A percentile compares a stretch with the other conserved stretches of the same genome.
phyloP scores from a whole-genome alignment of 1,140 invertebrate genomes.

The Anastatus disparis region DNA sequence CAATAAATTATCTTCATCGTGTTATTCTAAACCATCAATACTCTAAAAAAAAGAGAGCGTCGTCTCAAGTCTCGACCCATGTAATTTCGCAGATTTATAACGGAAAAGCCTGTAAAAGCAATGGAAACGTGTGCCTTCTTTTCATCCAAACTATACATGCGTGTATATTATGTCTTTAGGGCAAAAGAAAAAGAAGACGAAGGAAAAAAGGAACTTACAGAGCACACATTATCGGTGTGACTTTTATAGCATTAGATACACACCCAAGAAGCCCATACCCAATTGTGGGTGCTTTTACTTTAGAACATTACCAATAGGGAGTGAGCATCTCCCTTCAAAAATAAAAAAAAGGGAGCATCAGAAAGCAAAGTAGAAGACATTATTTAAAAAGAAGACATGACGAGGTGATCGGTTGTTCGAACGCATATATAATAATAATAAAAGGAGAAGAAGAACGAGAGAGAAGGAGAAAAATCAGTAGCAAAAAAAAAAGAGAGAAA shows the following conservation, averaged over 20 bases:
- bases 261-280: too few species aligned
- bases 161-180: neutral
- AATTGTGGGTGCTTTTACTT: too few species aligned
- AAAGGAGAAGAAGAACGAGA: conserved; percentile 36
- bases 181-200: neutral
- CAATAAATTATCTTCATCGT: neutral
- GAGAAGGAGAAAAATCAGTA: conserved; percentile 42
- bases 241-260: too few species aligned
- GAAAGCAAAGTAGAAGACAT: neutral
- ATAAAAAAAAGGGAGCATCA: neutral
- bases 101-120: conserved; percentile 16
- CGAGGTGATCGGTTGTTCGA: too few species aligned
- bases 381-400: too few species aligned
- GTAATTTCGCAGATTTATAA: conserved; percentile 16
- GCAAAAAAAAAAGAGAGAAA: too few species aligned
- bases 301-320: too few species aligned
- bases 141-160: neutral
- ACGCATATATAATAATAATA: too few species aligned
- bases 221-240: conserved; percentile 9
- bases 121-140: neutral
- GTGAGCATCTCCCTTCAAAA: neutral
- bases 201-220: neutral
- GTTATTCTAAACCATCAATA: neutral
- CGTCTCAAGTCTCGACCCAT: neutral
- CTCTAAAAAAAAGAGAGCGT: neutral